Conservation (phyloP, 2,888 invertebrate genomes). For the Meganola albula region DNA sequence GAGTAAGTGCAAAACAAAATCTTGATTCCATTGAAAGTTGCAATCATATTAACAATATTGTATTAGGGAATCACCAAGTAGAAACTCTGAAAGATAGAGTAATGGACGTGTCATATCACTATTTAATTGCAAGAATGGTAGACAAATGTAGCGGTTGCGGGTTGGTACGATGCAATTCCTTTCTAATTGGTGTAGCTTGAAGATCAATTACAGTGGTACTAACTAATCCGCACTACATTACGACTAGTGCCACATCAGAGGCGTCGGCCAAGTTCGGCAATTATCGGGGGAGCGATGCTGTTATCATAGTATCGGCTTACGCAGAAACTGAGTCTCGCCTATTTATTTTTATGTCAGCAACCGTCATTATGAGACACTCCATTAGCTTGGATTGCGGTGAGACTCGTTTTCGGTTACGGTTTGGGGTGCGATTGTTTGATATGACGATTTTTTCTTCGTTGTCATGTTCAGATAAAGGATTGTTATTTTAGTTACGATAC, state of each 20-base stretch:
- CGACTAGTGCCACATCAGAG: slow-evolving; percentile 39
- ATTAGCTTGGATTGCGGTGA: slow-evolving; percentile 76
- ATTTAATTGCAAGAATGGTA: slow-evolving; percentile 26
- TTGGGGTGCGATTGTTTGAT: slow-evolving; percentile 66
- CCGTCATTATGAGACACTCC: slow-evolving; percentile 78
- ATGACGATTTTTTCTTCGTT: slow-evolving; percentile 41
- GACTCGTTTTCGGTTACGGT: slow-evolving; percentile 74
- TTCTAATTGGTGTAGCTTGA: slow-evolving; percentile 28
- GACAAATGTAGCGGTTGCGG: slow-evolving; percentile 16
- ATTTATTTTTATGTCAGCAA: slow-evolving; percentile 79
- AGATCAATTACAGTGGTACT: slow-evolving; percentile 57
- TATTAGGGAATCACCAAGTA: too few relatives aligned
- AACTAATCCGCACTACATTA: slow-evolving; percentile 60
- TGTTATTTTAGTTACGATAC: slow-evolving; percentile 30
- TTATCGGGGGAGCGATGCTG: slow-evolving; percentile 75
- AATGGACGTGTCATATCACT: slow-evolving; percentile 15
- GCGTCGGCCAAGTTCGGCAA: slow-evolving; percentile 66
- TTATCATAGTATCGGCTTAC: slow-evolving; percentile 79
- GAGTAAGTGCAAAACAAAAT: too few relatives aligned
- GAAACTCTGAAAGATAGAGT: too few relatives aligned
- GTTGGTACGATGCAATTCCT: slow-evolving; percentile 12
- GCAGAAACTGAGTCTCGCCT: slow-evolving; percentile 77
- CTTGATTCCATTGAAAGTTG: too few relatives aligned
- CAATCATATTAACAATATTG: too few relatives aligned
- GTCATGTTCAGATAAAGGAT: slow-evolving; percentile 42